Conservation (phyloP, 2,888 invertebrate species). For the Drosophila lutescens region DNA sequence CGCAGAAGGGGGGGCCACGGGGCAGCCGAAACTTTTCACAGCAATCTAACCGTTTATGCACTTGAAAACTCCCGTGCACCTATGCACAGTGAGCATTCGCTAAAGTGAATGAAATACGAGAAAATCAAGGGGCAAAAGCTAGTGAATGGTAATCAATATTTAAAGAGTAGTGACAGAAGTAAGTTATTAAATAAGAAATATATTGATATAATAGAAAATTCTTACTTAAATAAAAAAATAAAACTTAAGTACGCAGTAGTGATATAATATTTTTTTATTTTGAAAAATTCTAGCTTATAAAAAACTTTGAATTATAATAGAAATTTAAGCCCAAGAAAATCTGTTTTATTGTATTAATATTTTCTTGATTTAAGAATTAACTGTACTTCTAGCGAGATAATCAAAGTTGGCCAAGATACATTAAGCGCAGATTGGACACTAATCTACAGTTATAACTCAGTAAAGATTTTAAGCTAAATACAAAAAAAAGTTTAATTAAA, state of each 20-base stretch:
- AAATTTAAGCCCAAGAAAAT: not conserved
- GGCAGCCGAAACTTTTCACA: slow-evolving; percentile 53
- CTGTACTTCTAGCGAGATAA: slow-evolving; percentile 5
- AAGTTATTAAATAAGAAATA: too few species aligned
- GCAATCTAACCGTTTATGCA: slow-evolving; percentile 67
- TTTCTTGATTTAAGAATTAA: not conserved
- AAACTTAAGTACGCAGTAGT: not conserved
- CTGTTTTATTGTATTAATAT: too few species aligned
- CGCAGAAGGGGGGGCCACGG: slow-evolving; percentile 1
- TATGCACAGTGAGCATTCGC: slow-evolving; percentile 32
- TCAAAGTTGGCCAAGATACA: slow-evolving; percentile 8
- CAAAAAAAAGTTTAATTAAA: too few species aligned
- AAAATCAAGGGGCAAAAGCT: too few species aligned
- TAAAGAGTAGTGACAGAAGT: too few species aligned
- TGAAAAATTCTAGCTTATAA: too few species aligned
- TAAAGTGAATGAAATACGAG: not conserved
- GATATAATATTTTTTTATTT: not conserved
- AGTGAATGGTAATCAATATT: too few species aligned
- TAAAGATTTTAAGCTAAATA: too few species aligned
- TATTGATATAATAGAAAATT: too few species aligned
- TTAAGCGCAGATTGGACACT: slow-evolving; percentile 22
- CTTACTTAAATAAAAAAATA: too few species aligned
- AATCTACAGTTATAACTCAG: slow-evolving; percentile 4
- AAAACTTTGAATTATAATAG: too few species aligned
- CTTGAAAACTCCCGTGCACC: slow-evolving; percentile 58